A percentile compares a stretch with the other conserved stretches of the same genome.
Conservation (phyloP, 2,797 vertebrate species). For the Pangasius mekongensis region DNA sequence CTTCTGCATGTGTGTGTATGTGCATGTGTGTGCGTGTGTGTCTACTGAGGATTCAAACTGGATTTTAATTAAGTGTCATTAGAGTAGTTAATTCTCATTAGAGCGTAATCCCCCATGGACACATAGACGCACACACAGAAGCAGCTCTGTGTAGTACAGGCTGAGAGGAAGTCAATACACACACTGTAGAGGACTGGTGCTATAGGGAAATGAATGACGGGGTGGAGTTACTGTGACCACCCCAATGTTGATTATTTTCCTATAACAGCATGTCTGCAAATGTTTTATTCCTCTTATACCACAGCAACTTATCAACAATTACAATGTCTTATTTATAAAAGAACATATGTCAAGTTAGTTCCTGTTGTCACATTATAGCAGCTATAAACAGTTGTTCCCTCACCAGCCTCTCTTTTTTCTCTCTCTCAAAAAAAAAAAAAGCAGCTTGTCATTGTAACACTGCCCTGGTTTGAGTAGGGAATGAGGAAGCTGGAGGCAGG, state of each 20-base stretch:
- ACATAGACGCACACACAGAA: not conserved
- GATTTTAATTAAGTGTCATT: constrained; percentile 59
- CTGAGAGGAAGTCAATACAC: no score
- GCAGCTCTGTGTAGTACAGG: no score
- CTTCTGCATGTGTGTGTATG: constrained; percentile 22
- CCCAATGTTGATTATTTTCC: not conserved
- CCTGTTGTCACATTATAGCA: no score
- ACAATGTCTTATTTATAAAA: no score
- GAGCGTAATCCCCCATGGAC: constrained; percentile 36
- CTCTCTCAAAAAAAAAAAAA: no score
- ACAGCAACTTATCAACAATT: not conserved
- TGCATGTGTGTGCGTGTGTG: constrained; percentile 3
- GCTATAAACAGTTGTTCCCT: no score
- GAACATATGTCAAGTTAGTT: no score
- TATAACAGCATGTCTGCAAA: not conserved
- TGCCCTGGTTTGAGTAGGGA: no score
- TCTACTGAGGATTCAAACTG: constrained; percentile 46
- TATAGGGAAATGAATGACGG: not conserved
- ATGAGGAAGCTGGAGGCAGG: no score
- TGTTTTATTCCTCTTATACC: not conserved
- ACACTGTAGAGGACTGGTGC: not conserved
- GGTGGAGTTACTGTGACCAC: not conserved
- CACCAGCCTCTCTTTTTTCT: no score
- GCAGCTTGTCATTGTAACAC: no score
- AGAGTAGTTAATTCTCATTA: constrained; percentile 56